These are phyloP conservation scores for Callipepla squamata DNA, from an alignment of 2,113 vertebrate species.

Conservation along the genomic window DNA sequence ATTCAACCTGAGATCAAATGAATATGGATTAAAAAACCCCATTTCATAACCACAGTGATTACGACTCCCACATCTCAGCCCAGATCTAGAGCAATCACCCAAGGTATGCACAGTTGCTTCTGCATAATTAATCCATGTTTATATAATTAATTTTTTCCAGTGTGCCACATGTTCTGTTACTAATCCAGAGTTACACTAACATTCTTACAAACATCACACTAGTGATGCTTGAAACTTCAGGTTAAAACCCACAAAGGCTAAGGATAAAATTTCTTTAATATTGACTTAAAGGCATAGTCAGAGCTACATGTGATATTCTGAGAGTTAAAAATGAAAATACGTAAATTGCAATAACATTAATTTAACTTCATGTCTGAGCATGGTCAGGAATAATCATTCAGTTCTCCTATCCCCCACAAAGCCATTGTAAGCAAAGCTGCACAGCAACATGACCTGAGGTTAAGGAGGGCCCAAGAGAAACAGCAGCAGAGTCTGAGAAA, in stretches of 20 bases:
- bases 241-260: neutral
- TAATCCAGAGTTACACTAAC: neutral
- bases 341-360: neutral
- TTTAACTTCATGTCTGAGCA: neutral
- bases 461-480: neutral
- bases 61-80: neutral
- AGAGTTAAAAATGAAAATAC: neutral
- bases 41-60: neutral
- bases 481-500: neutral
- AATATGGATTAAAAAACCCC: neutral
- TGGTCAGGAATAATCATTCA: neutral
- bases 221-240: neutral
- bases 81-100: neutral
- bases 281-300: neutral
- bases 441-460: neutral
- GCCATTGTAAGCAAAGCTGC: neutral
- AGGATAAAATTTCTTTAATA: neutral
- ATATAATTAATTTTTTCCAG: neutral
- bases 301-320: neutral
- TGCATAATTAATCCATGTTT: neutral
- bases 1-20: neutral
- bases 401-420: neutral
- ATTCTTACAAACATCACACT: neutral
- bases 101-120: neutral
- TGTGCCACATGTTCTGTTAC: neutral